Evolutionary conservation across 2,888 invertebrate species (phyloP).

Genomic region (Chironomus tentans): DNA sequence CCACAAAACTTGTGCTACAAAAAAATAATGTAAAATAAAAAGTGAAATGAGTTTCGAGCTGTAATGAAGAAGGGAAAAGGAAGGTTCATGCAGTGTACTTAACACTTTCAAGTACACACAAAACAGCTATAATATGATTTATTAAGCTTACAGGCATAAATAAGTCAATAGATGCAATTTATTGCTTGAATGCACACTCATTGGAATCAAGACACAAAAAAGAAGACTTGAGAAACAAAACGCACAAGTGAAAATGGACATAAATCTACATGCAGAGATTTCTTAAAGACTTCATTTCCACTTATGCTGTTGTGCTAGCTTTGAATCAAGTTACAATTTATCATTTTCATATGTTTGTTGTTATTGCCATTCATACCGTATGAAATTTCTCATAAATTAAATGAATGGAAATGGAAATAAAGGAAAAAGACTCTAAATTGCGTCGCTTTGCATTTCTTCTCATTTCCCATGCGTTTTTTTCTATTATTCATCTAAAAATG

Average conservation of each 20-base stretch:
- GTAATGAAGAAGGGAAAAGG: too few relatives aligned
- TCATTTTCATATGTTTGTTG: neutral
- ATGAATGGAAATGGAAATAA: neutral
- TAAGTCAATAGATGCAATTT: constrained; percentile 10
- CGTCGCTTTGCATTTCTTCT: neutral
- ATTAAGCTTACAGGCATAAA: neutral
- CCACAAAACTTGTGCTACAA: neutral
- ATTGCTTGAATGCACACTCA: neutral
- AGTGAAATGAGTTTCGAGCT: neutral
- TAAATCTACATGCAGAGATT: neutral
- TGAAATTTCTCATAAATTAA: neutral
- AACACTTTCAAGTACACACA: neutral
- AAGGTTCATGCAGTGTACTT: neutral
- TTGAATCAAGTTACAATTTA: constrained; percentile 4
- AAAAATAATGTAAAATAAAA: neutral
- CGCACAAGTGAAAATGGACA: constrained; percentile 10
- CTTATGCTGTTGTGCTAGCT: neutral
- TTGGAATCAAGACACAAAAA: neutral
- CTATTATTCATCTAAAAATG: neutral
- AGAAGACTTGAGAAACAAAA: neutral
- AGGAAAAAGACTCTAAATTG: neutral
- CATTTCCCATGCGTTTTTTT: neutral
- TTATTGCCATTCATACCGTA: neutral
- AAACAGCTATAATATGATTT: neutral
- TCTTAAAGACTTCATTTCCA: neutral